A percentile compares a stretch with the other conserved stretches of the same genome.
phyloP scores from a whole-genome alignment of 1,140 invertebrate genomes.

The Globodera ellingtonae region DNA sequence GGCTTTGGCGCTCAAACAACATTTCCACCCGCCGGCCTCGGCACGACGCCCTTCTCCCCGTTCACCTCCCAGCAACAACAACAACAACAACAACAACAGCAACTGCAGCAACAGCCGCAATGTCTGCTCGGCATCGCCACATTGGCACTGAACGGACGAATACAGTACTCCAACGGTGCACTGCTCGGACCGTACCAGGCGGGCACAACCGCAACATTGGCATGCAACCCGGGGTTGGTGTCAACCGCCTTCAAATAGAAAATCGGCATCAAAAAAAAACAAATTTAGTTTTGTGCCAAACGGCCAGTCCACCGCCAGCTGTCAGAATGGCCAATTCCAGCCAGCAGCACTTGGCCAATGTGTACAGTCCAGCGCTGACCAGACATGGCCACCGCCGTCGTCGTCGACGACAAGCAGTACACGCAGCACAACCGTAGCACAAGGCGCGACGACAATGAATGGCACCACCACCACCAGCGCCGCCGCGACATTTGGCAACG shows the following conservation, averaged over 20 bases:
- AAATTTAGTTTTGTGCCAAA: slow-evolving; percentile 25
- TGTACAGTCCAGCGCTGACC: background rate
- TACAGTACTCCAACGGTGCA: slow-evolving; percentile 20
- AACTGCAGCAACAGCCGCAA: background rate
- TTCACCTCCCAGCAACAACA: background rate
- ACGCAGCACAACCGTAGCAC: slow-evolving; percentile 8
- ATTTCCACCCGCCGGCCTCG: background rate
- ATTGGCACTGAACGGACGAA: slow-evolving; percentile 16
- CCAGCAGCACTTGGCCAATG: slow-evolving; percentile 28
- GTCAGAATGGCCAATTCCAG: slow-evolving; percentile 32
- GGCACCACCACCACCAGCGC: background rate
- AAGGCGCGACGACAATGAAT: background rate
- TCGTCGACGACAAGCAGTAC: background rate
- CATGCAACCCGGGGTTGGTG: slow-evolving; percentile 8
- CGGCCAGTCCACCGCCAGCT: slow-evolving; percentile 35
- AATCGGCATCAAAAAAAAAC: too few species aligned
- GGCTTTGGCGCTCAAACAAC: background rate
- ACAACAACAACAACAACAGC: too few species aligned
- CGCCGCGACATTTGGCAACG: background rate
- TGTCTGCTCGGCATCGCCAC: slow-evolving; percentile 18
- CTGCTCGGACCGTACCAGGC: slow-evolving; percentile 28
- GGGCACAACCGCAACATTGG: slow-evolving; percentile 30
- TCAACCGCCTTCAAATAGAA: too few species aligned
- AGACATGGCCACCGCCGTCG: background rate
- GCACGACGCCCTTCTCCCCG: background rate